Conservation (phyloP, 2,797 vertebrate genomes). For the Heterohyrax brucei region DNA sequence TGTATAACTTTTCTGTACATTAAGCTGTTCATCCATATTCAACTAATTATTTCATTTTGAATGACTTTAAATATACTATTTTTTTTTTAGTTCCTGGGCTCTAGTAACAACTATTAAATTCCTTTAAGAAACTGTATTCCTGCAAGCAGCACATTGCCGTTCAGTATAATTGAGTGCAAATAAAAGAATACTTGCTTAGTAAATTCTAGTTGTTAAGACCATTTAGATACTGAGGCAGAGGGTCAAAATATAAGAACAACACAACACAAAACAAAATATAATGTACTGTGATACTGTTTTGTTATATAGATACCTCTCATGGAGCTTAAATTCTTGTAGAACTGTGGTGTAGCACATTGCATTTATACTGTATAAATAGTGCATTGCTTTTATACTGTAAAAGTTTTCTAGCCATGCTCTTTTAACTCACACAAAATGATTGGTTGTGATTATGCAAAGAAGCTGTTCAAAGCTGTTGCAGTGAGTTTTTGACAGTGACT, state of each 20-base stretch:
- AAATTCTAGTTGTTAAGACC: background rate
- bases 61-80: background rate
- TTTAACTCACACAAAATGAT: background rate
- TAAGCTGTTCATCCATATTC: background rate
- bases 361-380: background rate
- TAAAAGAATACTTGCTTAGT: background rate
- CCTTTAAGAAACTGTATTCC: background rate
- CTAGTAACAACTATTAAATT: background rate
- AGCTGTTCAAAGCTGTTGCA: background rate
- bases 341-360: background rate
- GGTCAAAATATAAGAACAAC: background rate
- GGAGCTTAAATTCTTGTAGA: background rate
- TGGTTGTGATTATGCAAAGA: background rate
- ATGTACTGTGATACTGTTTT: background rate
- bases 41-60: background rate
- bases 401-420: background rate
- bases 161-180: background rate
- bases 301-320: background rate
- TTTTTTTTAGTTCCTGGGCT: background rate
- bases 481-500: background rate
- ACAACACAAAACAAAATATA: background rate
- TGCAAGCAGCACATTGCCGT: background rate
- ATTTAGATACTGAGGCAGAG: background rate
- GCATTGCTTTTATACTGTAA: background rate
- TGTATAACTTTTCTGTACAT: background rate